Conservation (phyloP, 2,888 invertebrate genomes). For the Orthonychiurus folsomi region DNA sequence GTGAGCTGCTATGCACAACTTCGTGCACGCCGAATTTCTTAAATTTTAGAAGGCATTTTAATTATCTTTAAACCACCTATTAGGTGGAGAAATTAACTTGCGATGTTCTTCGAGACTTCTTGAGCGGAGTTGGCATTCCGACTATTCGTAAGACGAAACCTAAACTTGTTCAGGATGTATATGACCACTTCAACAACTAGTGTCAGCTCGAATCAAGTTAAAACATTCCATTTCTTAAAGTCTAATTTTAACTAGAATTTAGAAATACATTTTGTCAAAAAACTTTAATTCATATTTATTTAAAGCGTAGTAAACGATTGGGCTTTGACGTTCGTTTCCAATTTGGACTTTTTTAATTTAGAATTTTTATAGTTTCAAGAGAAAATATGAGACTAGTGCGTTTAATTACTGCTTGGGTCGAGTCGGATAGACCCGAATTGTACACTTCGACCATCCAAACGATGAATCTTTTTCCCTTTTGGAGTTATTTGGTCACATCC, state of each 20-base stretch:
- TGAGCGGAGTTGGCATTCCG: constrained; percentile 14
- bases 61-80: not conserved
- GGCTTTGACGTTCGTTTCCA: not conserved
- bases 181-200: constrained; percentile 18
- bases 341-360: not conserved
- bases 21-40: not conserved
- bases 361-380: not conserved
- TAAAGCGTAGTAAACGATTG: no score
- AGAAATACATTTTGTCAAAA: no score
- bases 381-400: not conserved
- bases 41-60: constrained; percentile 7
- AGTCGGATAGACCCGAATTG: not conserved
- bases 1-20: constrained; percentile 15
- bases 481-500: constrained; percentile 16
- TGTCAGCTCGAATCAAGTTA: no score
- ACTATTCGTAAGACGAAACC: constrained; percentile 16
- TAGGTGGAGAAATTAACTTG: constrained; percentile 24
- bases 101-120: constrained; percentile 19
- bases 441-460: not conserved
- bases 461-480: constrained; percentile 4
- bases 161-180: constrained; percentile 17
- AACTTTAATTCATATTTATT: no score
- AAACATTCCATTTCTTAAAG: no score
- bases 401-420: no score
- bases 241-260: no score